Evolutionary conservation across 1,140 invertebrate genomes (phyloP).

Genomic region (Chrysopa pallens): DNA sequence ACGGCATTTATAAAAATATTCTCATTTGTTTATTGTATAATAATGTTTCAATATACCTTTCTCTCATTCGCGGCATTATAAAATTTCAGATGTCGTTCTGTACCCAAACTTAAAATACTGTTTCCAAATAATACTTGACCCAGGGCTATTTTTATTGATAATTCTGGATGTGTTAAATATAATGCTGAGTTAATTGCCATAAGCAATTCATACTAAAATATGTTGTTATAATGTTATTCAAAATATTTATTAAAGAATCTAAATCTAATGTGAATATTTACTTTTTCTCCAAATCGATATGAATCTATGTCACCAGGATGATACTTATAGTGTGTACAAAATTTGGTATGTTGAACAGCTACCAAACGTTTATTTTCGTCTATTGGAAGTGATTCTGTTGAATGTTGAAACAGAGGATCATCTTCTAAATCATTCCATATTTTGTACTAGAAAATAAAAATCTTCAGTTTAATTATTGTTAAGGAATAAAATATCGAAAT

Average conservation of each 20-base stretch:
- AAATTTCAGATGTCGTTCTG: constrained; percentile 46
- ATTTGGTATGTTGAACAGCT: constrained; percentile 37
- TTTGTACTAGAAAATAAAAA: constrained; percentile 44
- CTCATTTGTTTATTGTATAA: too few species aligned
- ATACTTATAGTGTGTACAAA: constrained; percentile 21
- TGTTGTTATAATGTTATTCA: too few species aligned
- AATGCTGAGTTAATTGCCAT: too few species aligned
- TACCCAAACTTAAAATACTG: constrained; percentile 11
- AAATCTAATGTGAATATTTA: constrained; percentile 16
- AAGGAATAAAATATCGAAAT: too few species aligned
- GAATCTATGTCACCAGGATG: constrained; percentile 33
- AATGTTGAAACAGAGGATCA: constrained; percentile 59
- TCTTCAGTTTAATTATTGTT: too few species aligned
- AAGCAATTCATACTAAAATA: too few species aligned
- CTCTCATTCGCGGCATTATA: constrained; percentile 30
- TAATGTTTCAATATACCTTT: not conserved
- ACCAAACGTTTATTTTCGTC: constrained; percentile 51
- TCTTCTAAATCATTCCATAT: constrained; percentile 63
- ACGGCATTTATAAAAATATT: too few species aligned
- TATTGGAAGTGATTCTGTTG: constrained; percentile 32
- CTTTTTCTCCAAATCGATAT: constrained; percentile 40
- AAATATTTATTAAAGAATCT: too few species aligned
- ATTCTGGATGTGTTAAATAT: too few species aligned
- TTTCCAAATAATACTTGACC: not conserved
- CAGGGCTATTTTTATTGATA: too few species aligned